Conservation (phyloP, 2,113 vertebrate genomes). For the Cebus imitator region DNA sequence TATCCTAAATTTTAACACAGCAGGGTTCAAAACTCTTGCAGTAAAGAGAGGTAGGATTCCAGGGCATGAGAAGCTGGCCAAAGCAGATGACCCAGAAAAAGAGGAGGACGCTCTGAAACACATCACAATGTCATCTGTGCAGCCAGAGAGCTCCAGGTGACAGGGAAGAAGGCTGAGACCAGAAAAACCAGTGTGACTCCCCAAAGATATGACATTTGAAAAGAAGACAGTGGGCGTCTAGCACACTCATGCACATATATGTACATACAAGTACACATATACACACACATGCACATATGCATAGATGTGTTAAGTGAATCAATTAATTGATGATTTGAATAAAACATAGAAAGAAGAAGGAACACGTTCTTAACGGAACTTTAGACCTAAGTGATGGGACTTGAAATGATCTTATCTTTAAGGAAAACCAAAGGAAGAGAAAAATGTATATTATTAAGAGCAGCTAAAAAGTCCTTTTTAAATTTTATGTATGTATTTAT, state of each 20-base stretch:
- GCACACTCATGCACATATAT: not conserved
- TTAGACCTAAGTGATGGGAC: not conserved
- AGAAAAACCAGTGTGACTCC: not conserved
- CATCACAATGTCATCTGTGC: rapidly evolving
- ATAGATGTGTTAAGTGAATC: not conserved
- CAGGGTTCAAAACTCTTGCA: not conserved
- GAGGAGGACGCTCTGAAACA: not conserved
- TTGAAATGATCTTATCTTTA: not conserved
- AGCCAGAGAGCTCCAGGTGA: not conserved
- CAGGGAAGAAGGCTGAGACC: not conserved
- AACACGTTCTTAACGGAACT: not conserved
- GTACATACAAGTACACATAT: not conserved
- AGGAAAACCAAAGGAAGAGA: not conserved
- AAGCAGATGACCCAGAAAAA: not conserved
- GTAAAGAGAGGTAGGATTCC: not conserved
- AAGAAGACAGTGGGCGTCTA: rapidly evolving
- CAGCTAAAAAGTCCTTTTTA: not conserved
- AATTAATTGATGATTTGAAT: not conserved
- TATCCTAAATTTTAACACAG: not conserved
- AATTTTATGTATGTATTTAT: no score
- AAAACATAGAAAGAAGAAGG: not conserved
- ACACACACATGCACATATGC: not conserved
- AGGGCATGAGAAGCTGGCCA: not conserved
- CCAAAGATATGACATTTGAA: not conserved
- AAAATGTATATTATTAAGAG: not conserved